Evolutionary conservation across 2,797 vertebrate genomes (phyloP), one percentile per base, ranked within the genome.

Genomic region (Amphiprion clarkii): DNA sequence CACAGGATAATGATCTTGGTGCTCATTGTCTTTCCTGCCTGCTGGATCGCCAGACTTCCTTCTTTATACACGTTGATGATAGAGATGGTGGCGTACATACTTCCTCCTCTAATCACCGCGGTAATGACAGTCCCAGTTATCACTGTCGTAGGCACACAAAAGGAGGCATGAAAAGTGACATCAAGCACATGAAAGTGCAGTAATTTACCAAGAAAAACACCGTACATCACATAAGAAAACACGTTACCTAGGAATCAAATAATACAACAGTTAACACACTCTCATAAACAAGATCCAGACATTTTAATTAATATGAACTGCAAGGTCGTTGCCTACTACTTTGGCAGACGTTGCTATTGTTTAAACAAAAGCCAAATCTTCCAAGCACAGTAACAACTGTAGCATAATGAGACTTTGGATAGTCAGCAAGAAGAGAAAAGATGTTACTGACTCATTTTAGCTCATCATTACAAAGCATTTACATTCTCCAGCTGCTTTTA

Each of bases 1-100:
- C 98, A 99, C 69, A 97, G 91, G 87, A 98, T 96, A 21, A 93
- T 46, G 55, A 99, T 95, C 90, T 96, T 99, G 90, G 96, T 96
- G 82, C 98, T 99, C 97, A 99, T 97, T 65, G 92, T 97, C 91
- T 99, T 99, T 76, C 98, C 98, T 0, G 98, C 98, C 91, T 99
- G 98, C 76, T 99, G 98, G 74, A 99, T 97, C 62, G 95, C 96
- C 90, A 99, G 86, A 63, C 77, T 97, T 65, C 98, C 97, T 84
- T 99, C 98, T 85, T 98, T 99, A 49, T 98, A 99, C 62, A 99
- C 96, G 58, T 96, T 98, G 88, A 99, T 97, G 90, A 99, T 97
- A 0, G 98, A 96, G 89, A 99, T 59, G 0, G 97, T 99, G 82
- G 96, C 96, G 0, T 96, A 96, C 87, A 97, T 90, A 44, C 97